These are phyloP conservation scores for Carassius gibelio DNA, from an alignment of 2,113 vertebrate genomes.

Conservation along the genomic window DNA sequence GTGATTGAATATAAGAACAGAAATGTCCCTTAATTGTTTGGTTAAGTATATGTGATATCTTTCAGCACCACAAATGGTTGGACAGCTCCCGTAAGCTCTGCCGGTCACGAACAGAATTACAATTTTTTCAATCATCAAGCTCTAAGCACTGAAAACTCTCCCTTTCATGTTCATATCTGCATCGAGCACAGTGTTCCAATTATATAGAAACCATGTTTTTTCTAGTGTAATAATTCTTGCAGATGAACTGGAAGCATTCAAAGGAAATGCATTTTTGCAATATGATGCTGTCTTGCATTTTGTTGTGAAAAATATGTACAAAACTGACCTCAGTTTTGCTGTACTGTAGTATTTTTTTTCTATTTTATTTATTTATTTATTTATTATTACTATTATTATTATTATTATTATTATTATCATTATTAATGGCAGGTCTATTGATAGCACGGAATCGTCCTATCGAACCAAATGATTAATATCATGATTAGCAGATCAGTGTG, in stretches of 20 bases:
- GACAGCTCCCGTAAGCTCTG: slow-evolving; percentile 62
- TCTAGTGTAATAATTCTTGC: neutral
- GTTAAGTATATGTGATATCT: slow-evolving; percentile 65
- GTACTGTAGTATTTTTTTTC: too few species aligned
- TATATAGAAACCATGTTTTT: neutral
- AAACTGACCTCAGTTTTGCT: neutral
- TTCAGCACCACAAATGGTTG: slow-evolving; percentile 62
- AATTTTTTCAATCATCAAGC: neutral
- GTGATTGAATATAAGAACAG: slow-evolving; percentile 66
- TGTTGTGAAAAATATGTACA: neutral
- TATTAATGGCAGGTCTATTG: neutral
- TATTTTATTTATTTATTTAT: too few species aligned
- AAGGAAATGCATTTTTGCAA: neutral
- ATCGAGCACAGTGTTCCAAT: neutral
- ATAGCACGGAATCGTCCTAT: neutral
- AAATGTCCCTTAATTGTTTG: slow-evolving; percentile 82
- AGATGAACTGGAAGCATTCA: neutral
- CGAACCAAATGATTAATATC: neutral
- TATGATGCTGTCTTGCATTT: neutral
- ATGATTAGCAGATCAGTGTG: neutral
- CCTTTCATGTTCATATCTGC: neutral
- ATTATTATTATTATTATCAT: too few species aligned
- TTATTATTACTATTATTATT: too few species aligned
- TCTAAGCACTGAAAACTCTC: neutral
- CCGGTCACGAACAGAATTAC: neutral